Evolutionary conservation across 2,113 vertebrate genomes (phyloP).

Genomic region (Salvator merianae): DNA sequence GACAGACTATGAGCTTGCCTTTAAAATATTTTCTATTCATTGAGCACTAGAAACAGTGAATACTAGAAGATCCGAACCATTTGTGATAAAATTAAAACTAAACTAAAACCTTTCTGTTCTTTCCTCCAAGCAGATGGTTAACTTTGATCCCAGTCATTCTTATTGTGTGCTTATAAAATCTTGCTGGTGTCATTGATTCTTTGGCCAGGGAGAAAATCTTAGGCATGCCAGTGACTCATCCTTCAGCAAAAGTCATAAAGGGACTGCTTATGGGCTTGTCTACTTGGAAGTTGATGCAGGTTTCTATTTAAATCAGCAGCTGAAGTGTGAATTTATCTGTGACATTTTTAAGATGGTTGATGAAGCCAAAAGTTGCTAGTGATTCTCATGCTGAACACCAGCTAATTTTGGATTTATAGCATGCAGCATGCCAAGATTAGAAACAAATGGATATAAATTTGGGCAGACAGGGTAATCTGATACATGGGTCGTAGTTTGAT

Average conservation of each 20-base stretch:
- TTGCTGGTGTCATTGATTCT: constrained; percentile 36
- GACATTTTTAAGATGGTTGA: constrained; percentile 68
- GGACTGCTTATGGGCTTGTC: constrained; percentile 44
- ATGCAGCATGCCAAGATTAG: constrained; percentile 47
- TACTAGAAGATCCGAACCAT: not conserved
- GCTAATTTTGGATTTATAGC: constrained; percentile 65
- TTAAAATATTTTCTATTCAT: not conserved
- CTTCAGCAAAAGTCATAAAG: constrained; percentile 47
- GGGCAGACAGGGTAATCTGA: constrained; percentile 15
- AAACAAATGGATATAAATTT: constrained; percentile 31
- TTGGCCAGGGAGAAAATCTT: constrained; percentile 46
- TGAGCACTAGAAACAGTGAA: not conserved
- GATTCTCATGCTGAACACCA: constrained; percentile 54
- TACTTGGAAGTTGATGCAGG: constrained; percentile 61
- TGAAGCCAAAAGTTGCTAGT: constrained; percentile 62
- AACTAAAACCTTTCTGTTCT: not conserved
- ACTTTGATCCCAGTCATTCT: constrained; percentile 29
- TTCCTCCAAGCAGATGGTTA: constrained; percentile 3
- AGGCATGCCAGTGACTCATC: constrained; percentile 49
- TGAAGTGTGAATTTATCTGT: constrained; percentile 69
- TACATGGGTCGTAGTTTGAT: constrained; percentile 9
- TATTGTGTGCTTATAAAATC: constrained; percentile 33
- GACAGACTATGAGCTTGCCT: not conserved
- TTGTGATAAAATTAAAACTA: not conserved
- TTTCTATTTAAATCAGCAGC: constrained; percentile 69